A percentile compares a stretch with the other conserved stretches of the same genome.
phyloP scores from a whole-genome alignment of 2,888 invertebrate genomes.

The Ochropleura plecta region DNA sequence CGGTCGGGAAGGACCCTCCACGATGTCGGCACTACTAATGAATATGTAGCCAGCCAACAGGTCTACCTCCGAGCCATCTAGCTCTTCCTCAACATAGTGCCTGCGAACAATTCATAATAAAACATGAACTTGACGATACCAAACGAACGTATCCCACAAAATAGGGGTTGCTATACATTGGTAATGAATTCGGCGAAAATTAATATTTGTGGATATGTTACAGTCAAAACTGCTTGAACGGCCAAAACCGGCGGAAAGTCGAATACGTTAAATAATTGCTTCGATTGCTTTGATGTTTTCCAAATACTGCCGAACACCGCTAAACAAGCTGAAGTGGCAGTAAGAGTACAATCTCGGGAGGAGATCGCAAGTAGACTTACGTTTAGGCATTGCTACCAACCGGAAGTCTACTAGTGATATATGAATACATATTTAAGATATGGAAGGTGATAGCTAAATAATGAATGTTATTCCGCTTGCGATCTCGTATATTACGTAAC shows the following conservation, averaged over 20 bases:
- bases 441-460: neutral
- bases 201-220: no score
- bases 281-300: neutral
- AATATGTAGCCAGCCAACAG: slow-evolving; percentile 85
- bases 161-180: neutral
- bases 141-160: neutral
- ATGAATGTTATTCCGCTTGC: slow-evolving; percentile 67
- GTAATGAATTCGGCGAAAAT: neutral
- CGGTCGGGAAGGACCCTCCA: slow-evolving; percentile 56
- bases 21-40: slow-evolving; percentile 38
- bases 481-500: slow-evolving; percentile 65
- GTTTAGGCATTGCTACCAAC: no score
- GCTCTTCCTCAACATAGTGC: slow-evolving; percentile 67
- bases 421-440: neutral
- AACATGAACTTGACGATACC: neutral
- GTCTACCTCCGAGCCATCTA: slow-evolving; percentile 71
- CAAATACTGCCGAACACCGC: neutral
- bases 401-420: neutral
- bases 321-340: no score
- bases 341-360: no score
- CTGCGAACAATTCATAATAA: slow-evolving; percentile 18
- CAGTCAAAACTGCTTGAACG: no score
- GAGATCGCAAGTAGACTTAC: no score
- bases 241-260: neutral
- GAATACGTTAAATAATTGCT: neutral